These are phyloP conservation scores for Picathartes gymnocephalus DNA, from an alignment of 2,113 vertebrate genomes.

Conservation along the genomic window DNA sequence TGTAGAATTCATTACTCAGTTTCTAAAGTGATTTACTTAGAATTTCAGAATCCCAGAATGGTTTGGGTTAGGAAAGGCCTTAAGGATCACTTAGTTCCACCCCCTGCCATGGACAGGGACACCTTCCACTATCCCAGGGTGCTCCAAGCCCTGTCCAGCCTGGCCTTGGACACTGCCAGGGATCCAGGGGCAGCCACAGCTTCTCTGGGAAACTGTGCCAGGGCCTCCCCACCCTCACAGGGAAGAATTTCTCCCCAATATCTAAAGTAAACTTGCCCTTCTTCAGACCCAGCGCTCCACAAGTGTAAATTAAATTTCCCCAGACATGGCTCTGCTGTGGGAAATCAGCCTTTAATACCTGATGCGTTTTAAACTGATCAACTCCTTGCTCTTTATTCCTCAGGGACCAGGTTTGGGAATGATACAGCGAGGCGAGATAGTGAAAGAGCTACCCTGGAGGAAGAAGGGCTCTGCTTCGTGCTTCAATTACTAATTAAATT, in stretches of 20 bases:
- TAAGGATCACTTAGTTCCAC: background rate
- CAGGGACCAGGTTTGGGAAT: background rate
- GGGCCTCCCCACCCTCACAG: background rate
- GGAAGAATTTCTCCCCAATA: background rate
- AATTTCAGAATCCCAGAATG: background rate
- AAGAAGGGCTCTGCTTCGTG: background rate
- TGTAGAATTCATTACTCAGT: background rate
- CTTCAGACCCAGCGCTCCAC: accelerated
- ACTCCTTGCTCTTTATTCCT: background rate
- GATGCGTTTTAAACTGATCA: background rate
- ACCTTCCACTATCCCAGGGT: background rate
- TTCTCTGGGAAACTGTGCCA: background rate
- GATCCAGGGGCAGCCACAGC: background rate
- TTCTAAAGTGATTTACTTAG: background rate
- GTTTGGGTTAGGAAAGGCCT: background rate
- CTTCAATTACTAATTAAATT: background rate
- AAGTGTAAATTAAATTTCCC: background rate
- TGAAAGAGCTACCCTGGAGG: background rate
- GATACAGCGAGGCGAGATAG: background rate
- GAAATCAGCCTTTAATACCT: background rate
- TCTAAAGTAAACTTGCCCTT: background rate
- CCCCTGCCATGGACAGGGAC: background rate
- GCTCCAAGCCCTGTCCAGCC: accelerated
- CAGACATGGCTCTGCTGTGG: background rate
- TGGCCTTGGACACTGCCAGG: background rate